Evolutionary conservation across 2,797 vertebrate genomes (phyloP).

Genomic region (Nannoperca obscura): DNA sequence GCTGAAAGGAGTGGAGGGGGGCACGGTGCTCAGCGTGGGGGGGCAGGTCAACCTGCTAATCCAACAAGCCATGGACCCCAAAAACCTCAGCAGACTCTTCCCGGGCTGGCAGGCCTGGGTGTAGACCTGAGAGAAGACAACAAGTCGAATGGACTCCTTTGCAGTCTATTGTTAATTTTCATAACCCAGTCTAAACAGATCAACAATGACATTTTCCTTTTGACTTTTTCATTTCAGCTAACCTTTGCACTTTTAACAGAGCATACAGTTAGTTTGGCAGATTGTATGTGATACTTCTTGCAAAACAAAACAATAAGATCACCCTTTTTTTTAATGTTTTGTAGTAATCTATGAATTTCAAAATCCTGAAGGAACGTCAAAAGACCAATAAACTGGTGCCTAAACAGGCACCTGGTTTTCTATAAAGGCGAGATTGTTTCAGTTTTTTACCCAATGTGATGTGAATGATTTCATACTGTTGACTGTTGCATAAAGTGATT

Average conservation of each 20-base stretch:
- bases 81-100: constrained; percentile 95
- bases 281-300: not conserved
- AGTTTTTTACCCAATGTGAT: not conserved
- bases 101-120: constrained; percentile 98
- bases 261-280: not conserved
- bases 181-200: not conserved
- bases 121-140: constrained; percentile 48
- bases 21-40: constrained; percentile 93
- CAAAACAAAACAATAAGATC: not conserved
- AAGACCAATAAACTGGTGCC: not conserved
- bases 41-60: constrained; percentile 99
- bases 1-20: constrained; percentile 96
- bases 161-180: not conserved
- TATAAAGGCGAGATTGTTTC: not conserved
- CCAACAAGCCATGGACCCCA: constrained; percentile 97
- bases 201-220: not conserved
- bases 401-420: not conserved
- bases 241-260: constrained; percentile 34
- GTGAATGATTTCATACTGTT: constrained; percentile 29
- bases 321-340: not conserved
- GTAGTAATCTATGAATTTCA: not conserved
- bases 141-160: not conserved
- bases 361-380: not conserved
- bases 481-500: not conserved
- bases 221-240: not conserved